Base-by-base conservation (phyloP, 1,140 invertebrate species). In the Ylistrum balloti region DNA sequence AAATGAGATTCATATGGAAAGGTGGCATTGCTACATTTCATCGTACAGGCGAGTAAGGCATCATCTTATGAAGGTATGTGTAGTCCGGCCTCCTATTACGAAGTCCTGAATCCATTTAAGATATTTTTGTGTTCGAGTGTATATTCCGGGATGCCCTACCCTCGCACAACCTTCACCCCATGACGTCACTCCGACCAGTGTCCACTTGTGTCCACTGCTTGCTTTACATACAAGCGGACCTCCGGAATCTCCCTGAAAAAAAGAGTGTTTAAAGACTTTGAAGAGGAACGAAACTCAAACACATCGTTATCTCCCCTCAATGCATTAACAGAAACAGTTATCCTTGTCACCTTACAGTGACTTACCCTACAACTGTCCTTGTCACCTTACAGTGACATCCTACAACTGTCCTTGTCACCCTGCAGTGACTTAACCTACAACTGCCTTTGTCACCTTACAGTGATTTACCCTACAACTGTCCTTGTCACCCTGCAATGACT, bases 101-200 rank as follows among this genome's bases (percentile, higher is more conserved):
- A 28, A 74, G 5, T 74, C 56, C 17, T 5, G 1, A 9, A 74
- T 74, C 56, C 56, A 74, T 5, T 28, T 74, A 1, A 74, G 9
- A 11, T 74, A 74, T 74, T 74, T 74, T n/a, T 74, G 9, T 9
- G 56, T 74, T 5, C 98, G 96, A 0, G 98, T 98, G 96, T 98
- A 99, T 0, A 99, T 98, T 28, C 98, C 98, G 0, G 98, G 98
- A 96, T 98, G 98, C 95, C 98, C 97, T 32, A 98, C 98, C 96
- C 98, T 98, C 17, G 98, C 98, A 95, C 98, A 99, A 45, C 98
- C 98, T 93, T 98, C 98, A 35, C 99, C 99, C 98, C 98, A 99
- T n/a, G 98, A 98, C 0, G 97, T 97, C n/a, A 98, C 95, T 13
- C 97, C 97, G 92, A 97, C 95, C 88, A 97, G 95, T 87, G 95